Evolutionary conservation across 2,113 vertebrate genomes (phyloP).

Genomic region (Nematolebias whitei): DNA sequence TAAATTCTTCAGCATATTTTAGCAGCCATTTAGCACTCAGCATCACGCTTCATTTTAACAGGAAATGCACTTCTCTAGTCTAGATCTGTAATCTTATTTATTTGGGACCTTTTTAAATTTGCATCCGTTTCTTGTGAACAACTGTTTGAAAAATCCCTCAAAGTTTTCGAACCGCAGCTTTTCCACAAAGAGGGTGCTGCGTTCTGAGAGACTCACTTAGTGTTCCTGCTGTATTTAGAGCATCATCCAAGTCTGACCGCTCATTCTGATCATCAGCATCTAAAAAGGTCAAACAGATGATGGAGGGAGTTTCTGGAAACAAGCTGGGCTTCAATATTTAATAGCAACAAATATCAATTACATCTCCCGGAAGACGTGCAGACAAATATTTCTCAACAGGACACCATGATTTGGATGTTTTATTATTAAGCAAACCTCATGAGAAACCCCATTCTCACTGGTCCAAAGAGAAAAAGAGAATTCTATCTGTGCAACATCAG

Average conservation of each 20-base stretch:
- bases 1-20: too few species aligned
- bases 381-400: too few species aligned
- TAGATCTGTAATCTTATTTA: background rate
- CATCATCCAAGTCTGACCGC: constrained; percentile 37
- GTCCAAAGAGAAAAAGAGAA: too few species aligned
- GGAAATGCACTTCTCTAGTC: too few species aligned
- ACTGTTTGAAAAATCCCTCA: constrained; percentile 35
- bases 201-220: constrained; percentile 30
- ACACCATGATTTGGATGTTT: too few species aligned
- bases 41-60: too few species aligned
- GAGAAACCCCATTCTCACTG: too few species aligned
- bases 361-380: too few species aligned
- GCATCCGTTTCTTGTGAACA: constrained; percentile 44
- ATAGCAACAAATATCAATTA: too few species aligned
- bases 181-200: constrained; percentile 13
- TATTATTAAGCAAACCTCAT: too few species aligned
- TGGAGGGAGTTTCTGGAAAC: background rate
- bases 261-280: constrained; percentile 1
- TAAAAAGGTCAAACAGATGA: constrained; percentile 43
- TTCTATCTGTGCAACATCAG: too few species aligned
- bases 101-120: constrained; percentile 3
- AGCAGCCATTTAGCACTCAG: too few species aligned
- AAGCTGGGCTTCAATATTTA: constrained; percentile 1
- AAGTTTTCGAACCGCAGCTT: constrained; percentile 36
- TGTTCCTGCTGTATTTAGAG: constrained; percentile 25